These are phyloP conservation scores for Falcaria lacertinaria DNA, from an alignment of 2,888 invertebrate species.

Conservation along the genomic window DNA sequence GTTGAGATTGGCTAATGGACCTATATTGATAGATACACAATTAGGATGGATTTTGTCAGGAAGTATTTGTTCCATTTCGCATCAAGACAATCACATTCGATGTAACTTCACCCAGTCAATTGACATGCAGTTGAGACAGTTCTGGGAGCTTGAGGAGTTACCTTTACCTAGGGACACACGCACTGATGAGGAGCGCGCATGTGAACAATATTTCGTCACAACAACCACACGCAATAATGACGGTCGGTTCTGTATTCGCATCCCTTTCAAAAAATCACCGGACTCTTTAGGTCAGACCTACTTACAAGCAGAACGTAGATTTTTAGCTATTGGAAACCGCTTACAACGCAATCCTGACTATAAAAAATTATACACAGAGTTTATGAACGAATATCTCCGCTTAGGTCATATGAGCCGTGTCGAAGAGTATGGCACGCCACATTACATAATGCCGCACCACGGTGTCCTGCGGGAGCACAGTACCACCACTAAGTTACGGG, in stretches of 20 bases:
- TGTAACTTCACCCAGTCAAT: slow-evolving; percentile 11
- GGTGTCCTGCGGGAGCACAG: slow-evolving; percentile 9
- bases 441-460: slow-evolving; percentile 16
- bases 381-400: neutral
- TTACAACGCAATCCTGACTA: neutral
- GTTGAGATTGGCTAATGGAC: slow-evolving; percentile 6
- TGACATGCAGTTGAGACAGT: slow-evolving; percentile 5
- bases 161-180: neutral
- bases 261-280: neutral
- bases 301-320: neutral
- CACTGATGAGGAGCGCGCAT: neutral
- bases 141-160: neutral
- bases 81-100: slow-evolving; percentile 5
- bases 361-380: neutral
- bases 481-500: slow-evolving; percentile 14
- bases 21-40: slow-evolving; percentile 8
- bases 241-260: neutral
- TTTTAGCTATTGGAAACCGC: neutral
- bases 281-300: neutral
- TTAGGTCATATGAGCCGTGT: slow-evolving; percentile 5
- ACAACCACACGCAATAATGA: neutral
- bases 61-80: neutral
- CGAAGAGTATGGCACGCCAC: slow-evolving; percentile 5
- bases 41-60: slow-evolving; percentile 14
- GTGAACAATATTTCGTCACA: neutral